Percentiles rank a stretch among this genome's conserved stretches.
These are phyloP conservation scores for Pterocles burchelli DNA, from an alignment of 2,113 vertebrate genomes.

Conservation along the genomic window DNA sequence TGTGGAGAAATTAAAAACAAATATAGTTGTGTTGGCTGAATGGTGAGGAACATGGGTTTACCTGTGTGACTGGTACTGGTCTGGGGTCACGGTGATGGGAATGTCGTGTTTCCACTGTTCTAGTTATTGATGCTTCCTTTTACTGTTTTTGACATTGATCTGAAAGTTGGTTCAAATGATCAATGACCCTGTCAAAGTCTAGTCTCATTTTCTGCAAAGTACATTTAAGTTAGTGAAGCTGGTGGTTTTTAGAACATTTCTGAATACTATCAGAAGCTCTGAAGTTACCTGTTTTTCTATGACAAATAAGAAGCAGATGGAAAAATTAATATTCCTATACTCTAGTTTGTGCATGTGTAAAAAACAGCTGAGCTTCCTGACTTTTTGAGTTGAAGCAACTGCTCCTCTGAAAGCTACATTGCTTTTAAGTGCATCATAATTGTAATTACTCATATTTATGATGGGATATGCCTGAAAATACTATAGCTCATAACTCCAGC, in stretches of 20 bases:
- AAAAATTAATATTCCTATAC: neutral
- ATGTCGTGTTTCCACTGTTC: neutral
- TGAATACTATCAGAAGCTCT: neutral
- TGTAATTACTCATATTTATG: slow-evolving; percentile 22
- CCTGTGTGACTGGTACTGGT: neutral
- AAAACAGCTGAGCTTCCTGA: neutral
- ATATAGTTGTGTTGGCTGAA: neutral
- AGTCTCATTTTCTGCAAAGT: neutral
- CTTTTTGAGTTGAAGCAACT: slow-evolving; percentile 15
- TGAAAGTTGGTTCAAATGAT: neutral
- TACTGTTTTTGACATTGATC: neutral
- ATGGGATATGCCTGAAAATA: neutral
- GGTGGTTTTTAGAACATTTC: neutral
- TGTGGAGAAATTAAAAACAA: neutral
- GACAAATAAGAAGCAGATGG: slow-evolving; percentile 43
- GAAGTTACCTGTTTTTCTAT: neutral
- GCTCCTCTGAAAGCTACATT: neutral
- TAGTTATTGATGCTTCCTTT: neutral
- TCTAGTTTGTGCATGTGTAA: neutral
- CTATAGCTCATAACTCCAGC: neutral
- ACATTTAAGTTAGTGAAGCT: neutral
- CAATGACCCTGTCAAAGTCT: neutral
- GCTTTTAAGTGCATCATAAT: neutral
- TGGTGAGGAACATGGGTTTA: neutral
- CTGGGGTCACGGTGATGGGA: fast-evolving